Evolutionary conservation across 1,140 invertebrate genomes (phyloP).

Genomic region (Drosophila pseudoananassae): DNA sequence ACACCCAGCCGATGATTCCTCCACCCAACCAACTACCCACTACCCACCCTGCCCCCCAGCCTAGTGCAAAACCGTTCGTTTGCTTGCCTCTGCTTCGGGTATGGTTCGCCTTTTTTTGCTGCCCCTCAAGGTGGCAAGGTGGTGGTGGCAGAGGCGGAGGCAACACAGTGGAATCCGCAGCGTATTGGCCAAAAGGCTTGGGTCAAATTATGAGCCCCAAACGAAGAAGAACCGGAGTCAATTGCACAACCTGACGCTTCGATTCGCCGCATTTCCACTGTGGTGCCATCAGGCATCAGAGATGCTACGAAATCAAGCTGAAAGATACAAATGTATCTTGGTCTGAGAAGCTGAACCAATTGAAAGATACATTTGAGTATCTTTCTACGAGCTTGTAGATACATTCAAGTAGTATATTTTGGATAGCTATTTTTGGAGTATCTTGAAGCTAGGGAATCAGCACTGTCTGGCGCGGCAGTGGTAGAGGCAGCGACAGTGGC

Average conservation of each 20-base stretch:
- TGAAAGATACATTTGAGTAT: too few relatives aligned
- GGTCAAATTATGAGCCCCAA: conserved; percentile 69
- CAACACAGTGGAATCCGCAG: conserved; percentile 60
- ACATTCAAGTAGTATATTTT: too few relatives aligned
- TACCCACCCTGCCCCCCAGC: conserved; percentile 5
- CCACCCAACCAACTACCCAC: neutral
- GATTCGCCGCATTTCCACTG: conserved; percentile 61
- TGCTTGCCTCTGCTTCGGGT: conserved; percentile 27
- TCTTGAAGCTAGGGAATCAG: conserved; percentile 1
- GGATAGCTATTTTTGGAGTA: too few relatives aligned
- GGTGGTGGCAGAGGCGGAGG: too few relatives aligned
- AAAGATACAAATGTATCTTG: neutral
- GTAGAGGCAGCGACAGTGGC: conserved; percentile 20
- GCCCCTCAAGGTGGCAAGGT: conserved; percentile 22
- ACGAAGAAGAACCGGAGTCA: conserved; percentile 50
- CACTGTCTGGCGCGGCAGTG: conserved; percentile 36
- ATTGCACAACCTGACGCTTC: conserved; percentile 65
- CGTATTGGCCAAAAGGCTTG: conserved; percentile 60
- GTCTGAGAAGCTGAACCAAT: neutral
- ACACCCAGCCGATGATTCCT: conserved; percentile 8
- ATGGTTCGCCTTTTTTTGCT: conserved; percentile 20
- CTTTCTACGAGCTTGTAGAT: neutral
- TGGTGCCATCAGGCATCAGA: conserved; percentile 24
- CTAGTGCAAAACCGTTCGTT: conserved; percentile 50
- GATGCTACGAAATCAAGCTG: conserved; percentile 4